Evolutionary conservation across 2,797 vertebrate genomes (phyloP).

Genomic region (Siniperca undulata): DNA sequence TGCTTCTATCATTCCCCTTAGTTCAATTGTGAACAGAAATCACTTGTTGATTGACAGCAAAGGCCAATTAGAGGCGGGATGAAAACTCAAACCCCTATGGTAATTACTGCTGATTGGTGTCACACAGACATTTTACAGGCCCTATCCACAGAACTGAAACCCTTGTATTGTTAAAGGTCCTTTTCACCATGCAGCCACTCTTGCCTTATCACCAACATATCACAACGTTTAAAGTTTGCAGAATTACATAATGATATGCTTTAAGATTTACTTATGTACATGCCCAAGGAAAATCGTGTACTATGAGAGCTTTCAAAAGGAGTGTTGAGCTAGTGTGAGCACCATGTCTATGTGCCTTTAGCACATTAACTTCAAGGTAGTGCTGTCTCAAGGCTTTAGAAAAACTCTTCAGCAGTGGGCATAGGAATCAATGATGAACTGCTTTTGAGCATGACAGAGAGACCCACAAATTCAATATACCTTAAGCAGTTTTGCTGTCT

Average conservation of each 20-base stretch:
- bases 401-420: slow-evolving; percentile 59
- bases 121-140: slow-evolving; percentile 75
- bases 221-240: slow-evolving; percentile 38
- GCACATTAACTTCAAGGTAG: slow-evolving; percentile 78
- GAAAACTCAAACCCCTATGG: slow-evolving; percentile 76
- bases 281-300: slow-evolving; percentile 37
- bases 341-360: slow-evolving; percentile 61
- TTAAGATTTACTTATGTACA: slow-evolving; percentile 39
- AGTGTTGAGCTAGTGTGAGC: slow-evolving; percentile 52
- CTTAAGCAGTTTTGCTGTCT: slow-evolving; percentile 56
- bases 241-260: slow-evolving; percentile 54
- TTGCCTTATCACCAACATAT: slow-evolving; percentile 17
- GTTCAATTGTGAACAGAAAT: slow-evolving; percentile 84
- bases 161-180: slow-evolving; percentile 48
- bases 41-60: slow-evolving; percentile 88
- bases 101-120: slow-evolving; percentile 86
- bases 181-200: slow-evolving; percentile 27
- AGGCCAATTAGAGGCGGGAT: slow-evolving; percentile 81
- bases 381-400: slow-evolving; percentile 67
- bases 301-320: slow-evolving; percentile 52
- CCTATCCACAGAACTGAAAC: slow-evolving; percentile 59
- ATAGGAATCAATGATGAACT: slow-evolving; percentile 68
- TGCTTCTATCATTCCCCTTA: slow-evolving; percentile 80
- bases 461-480: slow-evolving; percentile 67
- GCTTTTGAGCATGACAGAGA: slow-evolving; percentile 67